Conservation (phyloP, 2,113 vertebrate species). For the Platichthys flesus region DNA sequence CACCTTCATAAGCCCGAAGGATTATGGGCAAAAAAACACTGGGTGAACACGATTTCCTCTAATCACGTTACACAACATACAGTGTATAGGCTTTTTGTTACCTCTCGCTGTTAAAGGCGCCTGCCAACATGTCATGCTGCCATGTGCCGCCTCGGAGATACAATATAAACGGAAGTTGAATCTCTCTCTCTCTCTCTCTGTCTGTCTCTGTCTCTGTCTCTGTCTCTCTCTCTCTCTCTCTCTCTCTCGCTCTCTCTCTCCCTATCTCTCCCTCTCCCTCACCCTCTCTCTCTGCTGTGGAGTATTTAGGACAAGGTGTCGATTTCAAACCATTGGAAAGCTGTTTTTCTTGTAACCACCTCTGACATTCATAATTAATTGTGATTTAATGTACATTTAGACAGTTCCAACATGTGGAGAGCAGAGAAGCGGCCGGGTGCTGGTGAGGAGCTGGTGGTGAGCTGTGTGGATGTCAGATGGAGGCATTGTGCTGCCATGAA, state of each 20-base stretch:
- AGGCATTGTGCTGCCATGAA: constrained; percentile 66
- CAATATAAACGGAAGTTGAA: neutral
- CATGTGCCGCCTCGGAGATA: neutral
- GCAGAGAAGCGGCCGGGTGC: neutral
- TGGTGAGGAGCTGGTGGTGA: constrained; percentile 6
- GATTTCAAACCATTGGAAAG: constrained; percentile 19
- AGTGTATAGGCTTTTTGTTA: constrained; percentile 13
- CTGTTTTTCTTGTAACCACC: constrained; percentile 23
- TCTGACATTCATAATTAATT: constrained; percentile 46
- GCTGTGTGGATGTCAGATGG: constrained; percentile 46
- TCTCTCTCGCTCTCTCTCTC: neutral
- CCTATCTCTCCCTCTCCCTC: neutral
- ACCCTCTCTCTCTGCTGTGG: neutral
- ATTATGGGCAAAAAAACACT: neutral
- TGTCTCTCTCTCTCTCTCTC: neutral
- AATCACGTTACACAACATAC: constrained; percentile 28
- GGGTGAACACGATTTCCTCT: neutral
- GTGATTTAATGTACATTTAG: constrained; percentile 28
- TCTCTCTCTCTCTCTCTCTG: constrained; percentile 2
- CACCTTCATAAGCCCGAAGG: constrained; percentile 3
- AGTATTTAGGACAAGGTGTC: constrained; percentile 1
- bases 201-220: constrained; percentile 2
- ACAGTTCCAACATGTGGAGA: neutral
- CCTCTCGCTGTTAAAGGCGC: neutral
- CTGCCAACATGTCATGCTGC: constrained; percentile 14